Evolutionary conservation across 2,888 invertebrate genomes (phyloP).

Genomic region (Rhagonycha lutea): DNA sequence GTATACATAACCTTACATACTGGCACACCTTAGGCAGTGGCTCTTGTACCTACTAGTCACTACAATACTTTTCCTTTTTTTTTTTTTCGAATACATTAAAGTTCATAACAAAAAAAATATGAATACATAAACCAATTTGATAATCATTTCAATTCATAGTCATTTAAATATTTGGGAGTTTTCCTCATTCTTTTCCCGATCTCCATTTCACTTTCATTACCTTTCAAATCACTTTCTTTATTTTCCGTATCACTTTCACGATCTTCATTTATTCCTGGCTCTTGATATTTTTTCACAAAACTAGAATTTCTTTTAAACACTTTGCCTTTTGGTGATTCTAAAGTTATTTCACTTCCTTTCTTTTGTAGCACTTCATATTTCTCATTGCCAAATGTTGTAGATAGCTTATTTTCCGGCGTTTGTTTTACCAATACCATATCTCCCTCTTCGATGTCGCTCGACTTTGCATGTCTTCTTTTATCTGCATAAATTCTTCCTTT

Average conservation of each 20-base stretch:
- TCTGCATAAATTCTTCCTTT: slow-evolving; percentile 3
- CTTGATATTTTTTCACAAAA: not conserved
- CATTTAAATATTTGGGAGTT: not conserved
- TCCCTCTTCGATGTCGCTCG: not conserved
- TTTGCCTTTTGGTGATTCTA: not conserved
- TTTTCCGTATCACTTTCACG: not conserved
- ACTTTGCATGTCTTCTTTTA: not conserved
- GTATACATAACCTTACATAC: too few species aligned
- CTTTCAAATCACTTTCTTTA: not conserved
- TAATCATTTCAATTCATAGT: not conserved
- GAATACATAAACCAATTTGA: too few species aligned
- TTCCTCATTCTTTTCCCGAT: not conserved
- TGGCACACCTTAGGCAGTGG: too few species aligned
- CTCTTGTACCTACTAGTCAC: too few species aligned
- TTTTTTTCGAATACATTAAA: too few species aligned
- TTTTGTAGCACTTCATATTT: not conserved
- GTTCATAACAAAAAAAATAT: too few species aligned
- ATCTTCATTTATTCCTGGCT: not conserved
- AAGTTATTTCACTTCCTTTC: slow-evolving; percentile 1
- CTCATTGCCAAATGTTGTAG: not conserved
- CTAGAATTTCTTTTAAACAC: slow-evolving; percentile 4
- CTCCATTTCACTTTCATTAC: not conserved
- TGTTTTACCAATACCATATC: not conserved
- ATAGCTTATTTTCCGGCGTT: not conserved
- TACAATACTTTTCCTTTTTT: too few species aligned